Conservation (phyloP, 1,140 invertebrate species). For the Medauroidea extradentata region DNA sequence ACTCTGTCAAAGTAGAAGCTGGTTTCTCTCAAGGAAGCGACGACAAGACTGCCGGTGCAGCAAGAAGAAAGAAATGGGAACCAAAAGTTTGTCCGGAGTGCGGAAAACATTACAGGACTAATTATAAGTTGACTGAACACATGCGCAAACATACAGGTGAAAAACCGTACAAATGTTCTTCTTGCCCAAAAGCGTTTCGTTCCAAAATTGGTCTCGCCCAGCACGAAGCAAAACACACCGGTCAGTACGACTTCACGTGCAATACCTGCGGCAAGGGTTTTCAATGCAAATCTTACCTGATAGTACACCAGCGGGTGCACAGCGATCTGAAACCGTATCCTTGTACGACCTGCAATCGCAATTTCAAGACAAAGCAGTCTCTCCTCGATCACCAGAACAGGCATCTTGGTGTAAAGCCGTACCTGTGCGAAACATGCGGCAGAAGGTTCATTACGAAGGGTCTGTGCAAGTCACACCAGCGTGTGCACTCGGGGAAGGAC, state of each 20-base stretch:
- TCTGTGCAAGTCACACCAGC: slow-evolving; percentile 65
- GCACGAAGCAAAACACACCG: slow-evolving; percentile 62
- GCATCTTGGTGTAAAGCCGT: slow-evolving; percentile 76
- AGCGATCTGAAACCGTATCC: slow-evolving; percentile 57
- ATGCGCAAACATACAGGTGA: slow-evolving; percentile 76
- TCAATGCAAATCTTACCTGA: slow-evolving; percentile 64
- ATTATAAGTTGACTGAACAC: slow-evolving; percentile 70
- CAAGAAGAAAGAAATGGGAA: slow-evolving; percentile 39
- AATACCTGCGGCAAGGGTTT: slow-evolving; percentile 67
- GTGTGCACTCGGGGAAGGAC: slow-evolving; percentile 61
- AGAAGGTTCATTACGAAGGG: slow-evolving; percentile 78
- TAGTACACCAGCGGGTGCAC: slow-evolving; percentile 65
- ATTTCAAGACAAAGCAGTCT: slow-evolving; percentile 69
- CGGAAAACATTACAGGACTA: slow-evolving; percentile 54
- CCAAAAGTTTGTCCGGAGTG: slow-evolving; percentile 53
- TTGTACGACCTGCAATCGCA: slow-evolving; percentile 57
- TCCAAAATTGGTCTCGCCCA: slow-evolving; percentile 63
- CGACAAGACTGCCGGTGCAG: slow-evolving; percentile 10
- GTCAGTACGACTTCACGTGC: slow-evolving; percentile 61
- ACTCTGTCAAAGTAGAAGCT: slow-evolving; percentile 1
- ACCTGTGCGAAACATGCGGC: slow-evolving; percentile 72
- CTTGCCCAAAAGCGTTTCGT: slow-evolving; percentile 69
- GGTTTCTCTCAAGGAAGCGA: slow-evolving; percentile 1
- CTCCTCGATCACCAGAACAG: slow-evolving; percentile 74
- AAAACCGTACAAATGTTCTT: slow-evolving; percentile 70